phyloP scores from a whole-genome alignment of 2,888 invertebrate species.

The Heliconius sara region DNA sequence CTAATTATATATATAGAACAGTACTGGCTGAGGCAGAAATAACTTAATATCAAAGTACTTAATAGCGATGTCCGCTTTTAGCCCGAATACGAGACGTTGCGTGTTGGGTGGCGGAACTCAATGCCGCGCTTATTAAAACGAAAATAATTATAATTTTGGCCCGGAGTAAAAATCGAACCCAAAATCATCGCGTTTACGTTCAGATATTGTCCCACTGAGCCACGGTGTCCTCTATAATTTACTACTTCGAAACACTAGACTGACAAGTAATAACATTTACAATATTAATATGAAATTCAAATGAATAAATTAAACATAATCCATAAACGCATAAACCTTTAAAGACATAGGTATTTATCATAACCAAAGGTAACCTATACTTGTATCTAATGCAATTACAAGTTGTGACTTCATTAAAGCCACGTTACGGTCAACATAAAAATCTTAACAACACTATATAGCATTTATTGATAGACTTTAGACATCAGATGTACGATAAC shows the following conservation, averaged over 20 bases:
- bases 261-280: neutral
- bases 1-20: neutral
- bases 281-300: constrained; percentile 7
- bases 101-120: too few species aligned
- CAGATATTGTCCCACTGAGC: neutral
- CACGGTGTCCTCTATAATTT: neutral
- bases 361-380: neutral
- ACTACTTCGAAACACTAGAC: neutral
- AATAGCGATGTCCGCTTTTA: neutral
- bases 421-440: constrained; percentile 29
- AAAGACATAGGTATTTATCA: constrained; percentile 3
- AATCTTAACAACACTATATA: constrained; percentile 43
- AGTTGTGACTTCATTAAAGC: constrained; percentile 30
- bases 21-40: neutral
- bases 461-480: constrained; percentile 61
- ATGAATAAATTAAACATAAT: constrained; percentile 15
- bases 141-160: too few species aligned
- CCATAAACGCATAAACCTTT: neutral
- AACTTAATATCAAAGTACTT: neutral
- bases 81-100: neutral
- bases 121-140: too few species aligned
- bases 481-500: constrained; percentile 66
- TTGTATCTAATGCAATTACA: constrained; percentile 4
- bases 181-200: neutral
- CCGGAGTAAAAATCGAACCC: neutral